phyloP scores from a whole-genome alignment of 2,797 vertebrate genomes.

The Danio albolineatus region DNA sequence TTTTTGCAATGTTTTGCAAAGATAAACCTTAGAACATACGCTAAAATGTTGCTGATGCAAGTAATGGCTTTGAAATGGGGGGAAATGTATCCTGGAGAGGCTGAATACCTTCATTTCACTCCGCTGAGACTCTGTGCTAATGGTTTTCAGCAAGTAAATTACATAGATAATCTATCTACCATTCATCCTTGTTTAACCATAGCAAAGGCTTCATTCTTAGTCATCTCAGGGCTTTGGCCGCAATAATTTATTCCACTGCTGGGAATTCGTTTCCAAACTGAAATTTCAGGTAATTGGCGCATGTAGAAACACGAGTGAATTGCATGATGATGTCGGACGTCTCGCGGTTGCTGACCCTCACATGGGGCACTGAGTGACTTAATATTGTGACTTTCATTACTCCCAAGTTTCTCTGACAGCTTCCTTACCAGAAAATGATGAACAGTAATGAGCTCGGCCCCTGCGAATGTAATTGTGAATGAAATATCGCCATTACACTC shows the following conservation, averaged over 20 bases:
- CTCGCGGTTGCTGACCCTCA: constrained; percentile 30
- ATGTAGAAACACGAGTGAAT: not conserved
- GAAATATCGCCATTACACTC: constrained; percentile 31
- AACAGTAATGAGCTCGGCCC: constrained; percentile 29
- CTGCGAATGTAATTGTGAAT: constrained; percentile 29
- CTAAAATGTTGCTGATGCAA: constrained; percentile 8
- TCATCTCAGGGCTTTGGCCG: not conserved
- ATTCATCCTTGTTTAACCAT: constrained; percentile 29
- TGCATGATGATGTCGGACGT: not conserved
- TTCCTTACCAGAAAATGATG: constrained; percentile 24
- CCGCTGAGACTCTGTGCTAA: not conserved
- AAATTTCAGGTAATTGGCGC: constrained; percentile 20
- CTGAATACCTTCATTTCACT: constrained; percentile 7
- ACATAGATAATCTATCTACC: constrained; percentile 31
- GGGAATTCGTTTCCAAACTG: constrained; percentile 23
- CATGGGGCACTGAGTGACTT: constrained; percentile 23
- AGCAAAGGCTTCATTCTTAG: not conserved
- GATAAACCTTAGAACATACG: not conserved
- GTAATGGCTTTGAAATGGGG: constrained; percentile 9
- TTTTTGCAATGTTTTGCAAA: not conserved
- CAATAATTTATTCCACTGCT: constrained; percentile 21
- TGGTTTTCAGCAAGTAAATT: constrained; percentile 7
- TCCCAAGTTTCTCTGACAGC: constrained; percentile 38
- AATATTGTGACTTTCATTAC: constrained; percentile 39
- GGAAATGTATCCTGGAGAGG: not conserved